Conservation (phyloP, 2,888 invertebrate species). For the Girardia tigrina region DNA sequence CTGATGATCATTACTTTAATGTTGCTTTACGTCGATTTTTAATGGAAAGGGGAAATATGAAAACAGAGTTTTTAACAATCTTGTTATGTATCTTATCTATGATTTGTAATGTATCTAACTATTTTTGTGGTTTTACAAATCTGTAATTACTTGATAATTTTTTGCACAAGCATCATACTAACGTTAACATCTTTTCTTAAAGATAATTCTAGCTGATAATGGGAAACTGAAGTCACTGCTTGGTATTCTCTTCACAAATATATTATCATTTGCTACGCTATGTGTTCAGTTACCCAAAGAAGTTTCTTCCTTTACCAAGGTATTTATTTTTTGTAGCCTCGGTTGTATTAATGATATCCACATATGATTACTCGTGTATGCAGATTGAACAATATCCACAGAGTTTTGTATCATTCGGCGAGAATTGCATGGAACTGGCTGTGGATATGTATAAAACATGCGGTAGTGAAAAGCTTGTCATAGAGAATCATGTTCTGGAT, state of each 20-base stretch:
- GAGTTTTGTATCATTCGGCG: conserved; percentile 9
- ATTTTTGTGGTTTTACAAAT: no score
- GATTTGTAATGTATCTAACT: no score
- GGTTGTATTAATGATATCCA: no score
- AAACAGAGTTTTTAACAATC: no score
- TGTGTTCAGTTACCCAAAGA: background rate
- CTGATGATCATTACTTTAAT: no score
- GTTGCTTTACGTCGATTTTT: no score
- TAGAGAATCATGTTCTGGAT: conserved; percentile 13
- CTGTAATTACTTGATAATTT: no score
- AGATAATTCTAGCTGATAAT: background rate
- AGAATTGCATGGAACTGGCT: conserved; percentile 23
- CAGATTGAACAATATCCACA: background rate
- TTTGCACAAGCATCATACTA: no score
- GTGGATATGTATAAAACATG: conserved; percentile 1
- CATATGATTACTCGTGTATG: background rate
- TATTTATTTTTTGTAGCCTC: no score
- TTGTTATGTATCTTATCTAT: no score
- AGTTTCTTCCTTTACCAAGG: background rate
- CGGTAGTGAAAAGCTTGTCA: background rate
- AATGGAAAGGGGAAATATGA: no score
- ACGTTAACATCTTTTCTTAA: no score
- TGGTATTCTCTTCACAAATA: background rate
- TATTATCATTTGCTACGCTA: background rate
- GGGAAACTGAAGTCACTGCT: background rate